Evolutionary conservation across 2,888 invertebrate species (phyloP).

Genomic region (Melipona bicolor): DNA sequence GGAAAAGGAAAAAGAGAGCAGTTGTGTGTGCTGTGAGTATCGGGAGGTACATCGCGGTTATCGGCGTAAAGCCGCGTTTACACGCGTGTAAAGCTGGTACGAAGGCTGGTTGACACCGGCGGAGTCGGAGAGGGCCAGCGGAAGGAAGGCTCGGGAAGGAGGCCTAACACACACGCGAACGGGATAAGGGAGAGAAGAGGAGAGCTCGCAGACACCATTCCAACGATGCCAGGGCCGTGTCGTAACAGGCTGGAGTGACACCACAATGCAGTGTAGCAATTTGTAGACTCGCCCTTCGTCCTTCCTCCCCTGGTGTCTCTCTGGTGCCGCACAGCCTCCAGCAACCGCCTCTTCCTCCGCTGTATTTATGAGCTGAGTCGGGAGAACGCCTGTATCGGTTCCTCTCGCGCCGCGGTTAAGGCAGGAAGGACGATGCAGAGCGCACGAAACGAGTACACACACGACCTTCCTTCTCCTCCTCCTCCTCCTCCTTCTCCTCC

Average conservation of each 20-base stretch:
- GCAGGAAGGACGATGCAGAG: slow-evolving; percentile 44
- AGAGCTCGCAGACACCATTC: slow-evolving; percentile 81
- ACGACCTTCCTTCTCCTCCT: slow-evolving; percentile 15
- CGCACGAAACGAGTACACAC: slow-evolving; percentile 49
- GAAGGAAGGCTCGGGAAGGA: slow-evolving; percentile 36
- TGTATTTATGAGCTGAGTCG: slow-evolving; percentile 78
- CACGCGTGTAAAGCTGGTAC: slow-evolving; percentile 70
- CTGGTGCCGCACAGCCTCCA: slow-evolving; percentile 15
- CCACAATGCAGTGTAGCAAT: slow-evolving; percentile 84
- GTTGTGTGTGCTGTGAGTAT: slow-evolving; percentile 45
- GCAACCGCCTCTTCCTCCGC: slow-evolving; percentile 55
- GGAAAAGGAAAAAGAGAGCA: slow-evolving; percentile 21
- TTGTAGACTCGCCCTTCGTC: slow-evolving; percentile 83
- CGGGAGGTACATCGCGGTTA: slow-evolving; percentile 64
- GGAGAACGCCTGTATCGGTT: slow-evolving; percentile 60
- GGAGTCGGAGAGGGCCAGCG: slow-evolving; percentile 27
- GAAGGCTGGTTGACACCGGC: slow-evolving; percentile 57
- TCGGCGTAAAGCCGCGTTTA: slow-evolving; percentile 71
- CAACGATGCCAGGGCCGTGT: slow-evolving; percentile 83
- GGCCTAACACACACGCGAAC: slow-evolving; percentile 31
- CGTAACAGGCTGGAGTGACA: slow-evolving; percentile 83
- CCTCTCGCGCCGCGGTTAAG: slow-evolving; percentile 50
- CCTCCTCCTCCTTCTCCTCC: background rate
- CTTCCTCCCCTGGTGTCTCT: slow-evolving; percentile 54
- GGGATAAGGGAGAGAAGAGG: slow-evolving; percentile 47